Evolutionary conservation across 2,797 vertebrate genomes (phyloP).

Genomic region (Coluber constrictor): DNA sequence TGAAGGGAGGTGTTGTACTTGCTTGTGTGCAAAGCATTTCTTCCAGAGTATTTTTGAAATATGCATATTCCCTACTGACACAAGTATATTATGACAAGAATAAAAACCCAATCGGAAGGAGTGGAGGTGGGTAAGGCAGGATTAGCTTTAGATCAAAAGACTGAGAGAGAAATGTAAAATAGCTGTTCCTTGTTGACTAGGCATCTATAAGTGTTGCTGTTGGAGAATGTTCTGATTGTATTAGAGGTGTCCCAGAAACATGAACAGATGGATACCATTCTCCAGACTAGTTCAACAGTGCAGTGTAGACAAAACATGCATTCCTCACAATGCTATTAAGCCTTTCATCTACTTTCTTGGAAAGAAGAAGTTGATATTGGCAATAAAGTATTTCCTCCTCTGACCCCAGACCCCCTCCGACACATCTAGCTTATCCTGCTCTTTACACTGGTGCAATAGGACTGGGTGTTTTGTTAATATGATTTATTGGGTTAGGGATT

Average conservation of each 20-base stretch:
- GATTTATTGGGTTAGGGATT: too few species aligned
- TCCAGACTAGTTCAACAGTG: background rate
- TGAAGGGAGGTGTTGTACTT: background rate
- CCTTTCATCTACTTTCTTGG: background rate
- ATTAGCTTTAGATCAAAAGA: background rate
- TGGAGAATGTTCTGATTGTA: background rate
- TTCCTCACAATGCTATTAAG: background rate
- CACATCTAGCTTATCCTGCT: background rate
- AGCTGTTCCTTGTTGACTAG: background rate
- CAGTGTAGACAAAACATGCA: background rate
- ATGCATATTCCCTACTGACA: background rate
- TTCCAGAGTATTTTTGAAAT: background rate
- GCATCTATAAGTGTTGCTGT: background rate
- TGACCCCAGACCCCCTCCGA: background rate
- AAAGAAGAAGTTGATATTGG: background rate
- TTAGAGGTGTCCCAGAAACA: background rate
- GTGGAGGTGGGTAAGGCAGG: background rate
- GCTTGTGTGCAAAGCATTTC: background rate
- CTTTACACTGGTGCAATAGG: too few species aligned
- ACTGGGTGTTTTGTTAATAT: too few species aligned
- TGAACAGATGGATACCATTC: background rate
- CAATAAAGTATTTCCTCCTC: background rate
- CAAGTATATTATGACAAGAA: background rate
- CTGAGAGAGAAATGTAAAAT: background rate
- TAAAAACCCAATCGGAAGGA: background rate